phyloP scores from a whole-genome alignment of 1,140 invertebrate genomes.

The Stenopsyche tienmushanensis region DNA sequence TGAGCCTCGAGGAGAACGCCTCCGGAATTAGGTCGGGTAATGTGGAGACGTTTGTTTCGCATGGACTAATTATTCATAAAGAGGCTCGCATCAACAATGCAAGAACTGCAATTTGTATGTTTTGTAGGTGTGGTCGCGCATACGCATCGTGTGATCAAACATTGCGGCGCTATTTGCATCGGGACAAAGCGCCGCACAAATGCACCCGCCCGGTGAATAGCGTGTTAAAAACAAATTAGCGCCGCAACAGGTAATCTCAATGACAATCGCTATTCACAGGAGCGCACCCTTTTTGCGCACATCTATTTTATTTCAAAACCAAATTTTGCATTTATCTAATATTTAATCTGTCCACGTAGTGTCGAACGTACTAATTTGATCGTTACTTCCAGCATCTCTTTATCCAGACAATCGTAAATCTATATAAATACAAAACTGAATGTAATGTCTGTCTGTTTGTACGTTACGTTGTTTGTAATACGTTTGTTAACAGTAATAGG shows the following conservation, averaged over 20 bases:
- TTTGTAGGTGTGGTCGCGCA: slow-evolving; percentile 24
- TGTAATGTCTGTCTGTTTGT: no score
- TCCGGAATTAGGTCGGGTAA: not conserved
- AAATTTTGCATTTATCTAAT: not conserved
- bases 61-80: slow-evolving; percentile 17
- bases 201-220: no score
- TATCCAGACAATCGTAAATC: no score
- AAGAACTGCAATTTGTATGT: slow-evolving; percentile 21
- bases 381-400: no score
- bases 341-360: not conserved
- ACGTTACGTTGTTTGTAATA: no score
- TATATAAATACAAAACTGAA: no score
- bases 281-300: not conserved
- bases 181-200: no score
- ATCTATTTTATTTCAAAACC: not conserved
- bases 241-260: not conserved
- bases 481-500: no score
- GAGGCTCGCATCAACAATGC: slow-evolving; percentile 5
- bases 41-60: not conserved
- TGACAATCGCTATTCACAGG: not conserved
- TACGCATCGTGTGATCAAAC: slow-evolving; percentile 30
- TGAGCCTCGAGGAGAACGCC: not conserved
- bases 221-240: not conserved
- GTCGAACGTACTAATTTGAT: not conserved
- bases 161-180: slow-evolving; percentile 32